Percentiles rank a stretch among this genome's conserved stretches.
Evolutionary conservation across 2,888 invertebrate species (phyloP).

Genomic region (Nomada flava): DNA sequence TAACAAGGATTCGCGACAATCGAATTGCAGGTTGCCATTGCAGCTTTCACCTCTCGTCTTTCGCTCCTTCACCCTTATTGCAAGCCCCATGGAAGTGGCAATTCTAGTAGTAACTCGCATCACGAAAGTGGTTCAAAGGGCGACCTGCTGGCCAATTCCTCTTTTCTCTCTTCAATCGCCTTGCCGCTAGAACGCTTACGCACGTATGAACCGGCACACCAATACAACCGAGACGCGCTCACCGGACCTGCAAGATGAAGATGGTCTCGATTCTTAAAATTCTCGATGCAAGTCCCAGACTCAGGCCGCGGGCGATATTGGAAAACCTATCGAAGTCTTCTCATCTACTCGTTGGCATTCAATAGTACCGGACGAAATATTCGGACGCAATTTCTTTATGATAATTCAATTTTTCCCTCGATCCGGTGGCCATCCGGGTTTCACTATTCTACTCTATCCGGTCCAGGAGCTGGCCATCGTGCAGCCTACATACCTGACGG

Average conservation of each 20-base stretch:
- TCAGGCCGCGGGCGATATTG: constrained; percentile 64
- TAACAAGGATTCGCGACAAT: constrained; percentile 51
- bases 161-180: constrained; percentile 55
- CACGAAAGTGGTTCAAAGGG: constrained; percentile 61
- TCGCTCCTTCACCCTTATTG: constrained; percentile 35
- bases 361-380: constrained; percentile 71
- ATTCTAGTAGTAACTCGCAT: constrained; percentile 51
- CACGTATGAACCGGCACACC: constrained; percentile 31
- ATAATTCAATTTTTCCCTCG: constrained; percentile 78
- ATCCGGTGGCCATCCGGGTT: constrained; percentile 21
- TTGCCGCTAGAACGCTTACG: constrained; percentile 38
- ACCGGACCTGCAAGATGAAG: neutral
- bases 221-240: constrained; percentile 1
- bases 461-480: constrained; percentile 29
- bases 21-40: constrained; percentile 48
- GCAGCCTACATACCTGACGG: constrained; percentile 64
- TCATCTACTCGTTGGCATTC: constrained; percentile 75
- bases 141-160: constrained; percentile 48
- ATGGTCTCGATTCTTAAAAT: constrained; percentile 69
- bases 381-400: constrained; percentile 78
- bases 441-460: constrained; percentile 5
- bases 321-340: constrained; percentile 72
- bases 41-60: constrained; percentile 46
- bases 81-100: constrained; percentile 17
- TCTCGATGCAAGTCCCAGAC: constrained; percentile 63